phyloP scores from a whole-genome alignment of 2,888 invertebrate genomes.

The Melieria crassipennis region DNA sequence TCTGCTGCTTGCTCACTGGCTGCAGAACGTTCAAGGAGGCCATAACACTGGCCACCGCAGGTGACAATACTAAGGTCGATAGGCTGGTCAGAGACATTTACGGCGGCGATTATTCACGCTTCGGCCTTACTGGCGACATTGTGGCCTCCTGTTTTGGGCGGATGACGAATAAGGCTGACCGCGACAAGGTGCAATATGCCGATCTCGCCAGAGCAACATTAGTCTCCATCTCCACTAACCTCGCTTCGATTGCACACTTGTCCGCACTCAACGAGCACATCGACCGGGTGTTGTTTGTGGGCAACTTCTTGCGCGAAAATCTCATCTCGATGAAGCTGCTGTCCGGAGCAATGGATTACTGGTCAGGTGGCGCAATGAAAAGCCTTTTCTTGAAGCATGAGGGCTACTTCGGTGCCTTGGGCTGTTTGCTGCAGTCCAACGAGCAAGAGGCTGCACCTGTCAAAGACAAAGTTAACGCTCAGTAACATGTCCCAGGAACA shows the following conservation, averaged over 20 bases:
- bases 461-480: too few species aligned
- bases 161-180: slow-evolving; percentile 88
- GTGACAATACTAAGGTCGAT: slow-evolving; percentile 93
- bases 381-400: slow-evolving; percentile 97
- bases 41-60: slow-evolving; percentile 89
- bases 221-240: slow-evolving; percentile 98
- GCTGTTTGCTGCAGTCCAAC: slow-evolving; percentile 74
- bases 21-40: slow-evolving; percentile 98
- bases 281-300: slow-evolving; percentile 83
- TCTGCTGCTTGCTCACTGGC: slow-evolving; percentile 94
- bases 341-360: slow-evolving; percentile 97
- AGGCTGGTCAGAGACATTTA: slow-evolving; percentile 97
- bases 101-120: slow-evolving; percentile 93
- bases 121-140: slow-evolving; percentile 89
- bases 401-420: slow-evolving; percentile 96
- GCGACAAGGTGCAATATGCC: slow-evolving; percentile 79
- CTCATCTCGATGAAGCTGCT: slow-evolving; percentile 95
- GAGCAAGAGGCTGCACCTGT: too few species aligned
- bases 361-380: slow-evolving; percentile 94
- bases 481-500: too few species aligned
- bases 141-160: slow-evolving; percentile 98
- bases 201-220: slow-evolving; percentile 95
- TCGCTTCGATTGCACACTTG: slow-evolving; percentile 95
- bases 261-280: slow-evolving; percentile 92
- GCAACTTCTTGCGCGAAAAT: slow-evolving; percentile 60